A percentile compares a stretch with the other conserved stretches of the same genome.
These are phyloP conservation scores for Brachyistius frenatus DNA, from an alignment of 2,113 vertebrate species.

Conservation along the genomic window DNA sequence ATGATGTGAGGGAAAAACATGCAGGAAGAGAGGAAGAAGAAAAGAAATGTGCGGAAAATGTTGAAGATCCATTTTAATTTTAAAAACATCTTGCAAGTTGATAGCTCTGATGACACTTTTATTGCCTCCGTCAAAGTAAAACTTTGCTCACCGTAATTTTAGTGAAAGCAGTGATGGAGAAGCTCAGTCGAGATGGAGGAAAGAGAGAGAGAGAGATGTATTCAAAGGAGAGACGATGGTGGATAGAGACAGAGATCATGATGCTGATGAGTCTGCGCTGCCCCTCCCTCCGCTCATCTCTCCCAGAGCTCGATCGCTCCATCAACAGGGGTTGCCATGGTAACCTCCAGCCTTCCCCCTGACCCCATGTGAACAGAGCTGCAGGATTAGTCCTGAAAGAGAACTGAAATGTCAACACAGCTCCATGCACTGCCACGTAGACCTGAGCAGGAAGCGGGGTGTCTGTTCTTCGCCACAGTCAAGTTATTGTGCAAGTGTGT, in stretches of 20 bases:
- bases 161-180: too few species aligned
- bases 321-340: slow-evolving; percentile 80
- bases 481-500: slow-evolving; percentile 45
- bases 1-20: slow-evolving; percentile 29
- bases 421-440: slow-evolving; percentile 78
- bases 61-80: not conserved
- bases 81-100: not conserved
- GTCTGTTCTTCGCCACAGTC: slow-evolving; percentile 47
- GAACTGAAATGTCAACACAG: slow-evolving; percentile 79
- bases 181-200: slow-evolving; percentile 8
- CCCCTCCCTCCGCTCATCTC: slow-evolving; percentile 57
- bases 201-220: slow-evolving; percentile 23
- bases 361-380: slow-evolving; percentile 80
- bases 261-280: slow-evolving; percentile 59
- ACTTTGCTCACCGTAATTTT: not conserved
- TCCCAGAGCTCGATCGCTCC: slow-evolving; percentile 67
- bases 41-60: not conserved
- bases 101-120: not conserved
- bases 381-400: slow-evolving; percentile 82
- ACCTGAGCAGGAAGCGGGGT: slow-evolving; percentile 40
- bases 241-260: slow-evolving; percentile 47
- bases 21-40: not conserved
- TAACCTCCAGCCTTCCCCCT: slow-evolving; percentile 74
- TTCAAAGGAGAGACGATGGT: slow-evolving; percentile 37
- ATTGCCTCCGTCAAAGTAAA: not conserved